phyloP scores from a whole-genome alignment of 1,140 invertebrate species.

The Drosophila funebris region DNA sequence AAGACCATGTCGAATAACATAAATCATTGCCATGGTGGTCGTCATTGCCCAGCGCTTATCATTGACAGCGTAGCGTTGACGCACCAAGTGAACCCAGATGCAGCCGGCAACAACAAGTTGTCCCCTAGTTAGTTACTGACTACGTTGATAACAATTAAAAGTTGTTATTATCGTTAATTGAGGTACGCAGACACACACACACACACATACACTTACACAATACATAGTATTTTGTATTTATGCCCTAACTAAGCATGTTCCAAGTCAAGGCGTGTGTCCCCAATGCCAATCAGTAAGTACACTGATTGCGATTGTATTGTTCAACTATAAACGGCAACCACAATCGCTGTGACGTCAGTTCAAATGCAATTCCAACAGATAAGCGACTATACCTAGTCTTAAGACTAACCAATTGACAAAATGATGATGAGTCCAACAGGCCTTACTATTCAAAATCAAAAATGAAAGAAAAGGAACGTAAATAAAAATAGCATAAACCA shows the following conservation, averaged over 20 bases:
- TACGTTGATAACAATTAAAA: slow-evolving; percentile 60
- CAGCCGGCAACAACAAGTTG: slow-evolving; percentile 33
- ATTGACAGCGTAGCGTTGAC: slow-evolving; percentile 49
- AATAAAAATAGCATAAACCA: slow-evolving; percentile 65
- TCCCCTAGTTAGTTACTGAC: slow-evolving; percentile 4
- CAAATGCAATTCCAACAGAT: slow-evolving; percentile 43
- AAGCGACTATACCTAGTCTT: slow-evolving; percentile 8
- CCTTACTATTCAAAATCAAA: background rate
- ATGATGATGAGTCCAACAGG: slow-evolving; percentile 13
- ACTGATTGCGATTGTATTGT: slow-evolving; percentile 18
- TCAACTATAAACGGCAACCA: background rate
- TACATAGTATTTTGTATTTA: slow-evolving; percentile 8
- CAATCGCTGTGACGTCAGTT: slow-evolving; percentile 59
- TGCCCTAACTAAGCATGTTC: slow-evolving; percentile 34
- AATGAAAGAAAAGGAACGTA: slow-evolving; percentile 40
- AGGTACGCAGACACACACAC: slow-evolving; percentile 11
- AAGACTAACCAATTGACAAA: slow-evolving; percentile 65
- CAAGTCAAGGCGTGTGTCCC: slow-evolving; percentile 19
- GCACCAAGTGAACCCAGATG: slow-evolving; percentile 46
- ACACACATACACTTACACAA: background rate
- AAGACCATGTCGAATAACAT: slow-evolving; percentile 24
- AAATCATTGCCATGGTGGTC: slow-evolving; percentile 51
- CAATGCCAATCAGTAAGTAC: slow-evolving; percentile 44
- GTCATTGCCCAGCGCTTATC: slow-evolving; percentile 39
- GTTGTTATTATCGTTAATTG: slow-evolving; percentile 73